Conservation (phyloP, 2,797 vertebrate species). For the Trachurus trachurus region DNA sequence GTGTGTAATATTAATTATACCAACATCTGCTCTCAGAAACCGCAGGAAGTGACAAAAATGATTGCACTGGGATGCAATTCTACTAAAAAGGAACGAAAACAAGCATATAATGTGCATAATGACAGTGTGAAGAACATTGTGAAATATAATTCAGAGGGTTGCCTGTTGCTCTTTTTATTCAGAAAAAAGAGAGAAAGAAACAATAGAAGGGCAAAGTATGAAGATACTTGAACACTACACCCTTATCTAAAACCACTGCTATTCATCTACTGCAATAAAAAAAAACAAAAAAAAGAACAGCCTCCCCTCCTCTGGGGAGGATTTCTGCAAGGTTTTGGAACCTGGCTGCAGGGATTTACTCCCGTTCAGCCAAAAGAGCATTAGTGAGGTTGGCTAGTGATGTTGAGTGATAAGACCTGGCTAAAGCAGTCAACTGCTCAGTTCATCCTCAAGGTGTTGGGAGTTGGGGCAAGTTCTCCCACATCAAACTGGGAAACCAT, state of each 20-base stretch:
- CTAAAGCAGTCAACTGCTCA: neutral
- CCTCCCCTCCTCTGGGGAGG: neutral
- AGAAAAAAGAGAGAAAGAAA: neutral
- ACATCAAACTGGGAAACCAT: neutral
- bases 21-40: slow-evolving; percentile 55
- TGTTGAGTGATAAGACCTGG: slow-evolving; percentile 23
- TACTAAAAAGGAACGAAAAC: neutral
- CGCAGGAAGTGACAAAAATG: slow-evolving; percentile 32
- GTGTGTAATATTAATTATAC: slow-evolving; percentile 55
- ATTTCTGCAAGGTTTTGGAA: slow-evolving; percentile 21
- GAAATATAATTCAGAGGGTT: neutral
- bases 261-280: slow-evolving; percentile 1
- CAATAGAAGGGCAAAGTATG: neutral
- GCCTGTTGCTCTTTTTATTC: neutral
- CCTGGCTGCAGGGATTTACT: slow-evolving; percentile 29
- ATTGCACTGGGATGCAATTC: slow-evolving; percentile 9
- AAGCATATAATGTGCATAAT: slow-evolving; percentile 14
- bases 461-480: neutral
- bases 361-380: slow-evolving; percentile 17
- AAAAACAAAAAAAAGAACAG: neutral
- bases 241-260: neutral
- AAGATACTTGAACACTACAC: neutral
- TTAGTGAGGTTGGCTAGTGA: slow-evolving; percentile 2
- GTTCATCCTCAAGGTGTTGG: slow-evolving; percentile 19
- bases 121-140: neutral